phyloP scores from a whole-genome alignment of 2,113 vertebrate genomes.

The Thymallus thymallus region DNA sequence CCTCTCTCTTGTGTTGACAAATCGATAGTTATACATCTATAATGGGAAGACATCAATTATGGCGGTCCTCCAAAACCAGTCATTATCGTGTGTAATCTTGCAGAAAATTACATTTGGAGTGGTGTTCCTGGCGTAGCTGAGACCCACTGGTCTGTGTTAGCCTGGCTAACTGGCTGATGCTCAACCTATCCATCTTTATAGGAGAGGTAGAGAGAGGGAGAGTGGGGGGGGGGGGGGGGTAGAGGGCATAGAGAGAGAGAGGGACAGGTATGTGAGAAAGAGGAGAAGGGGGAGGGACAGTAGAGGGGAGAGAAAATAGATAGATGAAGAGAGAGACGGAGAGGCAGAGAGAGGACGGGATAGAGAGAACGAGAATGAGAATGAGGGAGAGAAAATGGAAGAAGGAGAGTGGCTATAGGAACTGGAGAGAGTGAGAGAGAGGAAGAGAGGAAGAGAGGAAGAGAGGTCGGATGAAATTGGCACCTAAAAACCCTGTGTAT shows the following conservation, averaged over 20 bases:
- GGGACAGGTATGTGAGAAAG: background rate
- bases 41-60: constrained; percentile 75
- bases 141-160: constrained; percentile 41
- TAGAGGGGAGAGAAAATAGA: background rate
- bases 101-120: constrained; percentile 71
- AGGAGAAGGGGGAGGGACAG: background rate
- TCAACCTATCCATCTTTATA: constrained; percentile 13
- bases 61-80: constrained; percentile 72
- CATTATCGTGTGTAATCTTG: constrained; percentile 78
- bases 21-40: constrained; percentile 80
- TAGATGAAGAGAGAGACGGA: background rate
- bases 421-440: background rate
- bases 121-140: constrained; percentile 45
- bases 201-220: constrained; percentile 26
- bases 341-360: background rate
- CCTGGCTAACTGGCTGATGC: constrained; percentile 38
- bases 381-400: background rate
- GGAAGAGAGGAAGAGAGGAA: background rate
- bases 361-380: background rate
- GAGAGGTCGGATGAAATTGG: background rate
- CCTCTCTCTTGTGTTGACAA: constrained; percentile 56
- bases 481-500: background rate
- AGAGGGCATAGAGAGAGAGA: background rate
- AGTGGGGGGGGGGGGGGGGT: background rate
- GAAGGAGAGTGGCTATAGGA: background rate